Evolutionary conservation across 2,888 invertebrate genomes (phyloP).

Genomic region (Lathronympha strigana): DNA sequence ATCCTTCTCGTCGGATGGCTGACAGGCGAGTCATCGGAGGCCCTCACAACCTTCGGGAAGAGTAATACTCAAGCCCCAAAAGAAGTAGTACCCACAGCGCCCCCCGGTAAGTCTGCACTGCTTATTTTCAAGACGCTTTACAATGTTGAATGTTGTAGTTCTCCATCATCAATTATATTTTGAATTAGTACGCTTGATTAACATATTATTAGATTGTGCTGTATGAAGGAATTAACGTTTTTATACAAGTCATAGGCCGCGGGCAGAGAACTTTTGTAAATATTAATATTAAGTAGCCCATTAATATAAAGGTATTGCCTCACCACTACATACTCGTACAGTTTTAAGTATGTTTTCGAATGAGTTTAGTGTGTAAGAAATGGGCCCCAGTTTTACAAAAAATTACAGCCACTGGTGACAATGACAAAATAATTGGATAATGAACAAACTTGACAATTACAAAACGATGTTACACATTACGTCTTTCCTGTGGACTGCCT

Average conservation of each 20-base stretch:
- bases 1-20: slow-evolving; percentile 71
- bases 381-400: not conserved
- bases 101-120: slow-evolving; percentile 79
- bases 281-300: no score
- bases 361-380: not conserved
- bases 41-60: slow-evolving; percentile 89
- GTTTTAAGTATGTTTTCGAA: not conserved
- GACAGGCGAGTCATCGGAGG: slow-evolving; percentile 82
- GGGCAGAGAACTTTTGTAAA: not conserved
- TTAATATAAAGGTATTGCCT: no score
- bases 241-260: not conserved
- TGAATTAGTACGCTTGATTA: slow-evolving; percentile 17
- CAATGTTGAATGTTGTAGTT: slow-evolving; percentile 2
- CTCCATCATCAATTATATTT: slow-evolving; percentile 27
- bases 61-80: slow-evolving; percentile 85
- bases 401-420: not conserved
- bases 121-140: slow-evolving; percentile 24
- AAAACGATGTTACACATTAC: not conserved
- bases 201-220: not conserved
- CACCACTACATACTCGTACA: not conserved
- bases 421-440: not conserved
- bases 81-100: slow-evolving; percentile 80
- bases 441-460: not conserved
- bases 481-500: no score
- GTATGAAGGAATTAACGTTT: slow-evolving; percentile 10